Evolutionary conservation across 2,888 invertebrate genomes (phyloP).

Genomic region (Zonitis immaculata): DNA sequence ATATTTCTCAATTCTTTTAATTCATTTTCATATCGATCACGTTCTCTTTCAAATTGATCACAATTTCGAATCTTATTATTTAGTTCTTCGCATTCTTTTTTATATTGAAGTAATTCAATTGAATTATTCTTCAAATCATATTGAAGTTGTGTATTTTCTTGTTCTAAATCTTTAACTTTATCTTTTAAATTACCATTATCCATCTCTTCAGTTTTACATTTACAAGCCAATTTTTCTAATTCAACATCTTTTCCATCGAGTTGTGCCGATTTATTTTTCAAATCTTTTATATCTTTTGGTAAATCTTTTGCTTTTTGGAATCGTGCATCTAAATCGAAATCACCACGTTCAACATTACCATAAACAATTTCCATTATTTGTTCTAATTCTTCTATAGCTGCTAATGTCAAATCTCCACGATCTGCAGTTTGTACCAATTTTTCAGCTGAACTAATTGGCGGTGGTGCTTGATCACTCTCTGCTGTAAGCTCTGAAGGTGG

Average conservation of each 20-base stretch:
- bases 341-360: background rate
- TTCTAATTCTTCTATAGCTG: conserved; percentile 35
- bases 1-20: conserved; percentile 37
- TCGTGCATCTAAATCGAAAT: no score
- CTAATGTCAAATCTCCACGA: conserved; percentile 25
- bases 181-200: conserved; percentile 16
- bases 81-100: conserved; percentile 11
- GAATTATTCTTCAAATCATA: background rate
- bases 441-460: no score
- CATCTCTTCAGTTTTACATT: background rate
- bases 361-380: background rate
- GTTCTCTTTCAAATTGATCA: conserved; percentile 27
- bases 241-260: background rate
- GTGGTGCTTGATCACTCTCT: no score
- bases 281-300: conserved; percentile 27
- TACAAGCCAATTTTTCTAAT: background rate
- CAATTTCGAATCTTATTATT: conserved; percentile 13
- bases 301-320: conserved; percentile 27
- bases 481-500: no score
- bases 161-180: conserved; percentile 14
- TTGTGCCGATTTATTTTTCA: background rate
- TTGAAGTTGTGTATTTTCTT: background rate
- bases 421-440: conserved; percentile 25
- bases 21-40: conserved; percentile 37
- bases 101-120: background rate